Evolutionary conservation across 2,797 vertebrate genomes (phyloP), one percentile per base, ranked within the genome.

Genomic region (Synanceia verrucosa): DNA sequence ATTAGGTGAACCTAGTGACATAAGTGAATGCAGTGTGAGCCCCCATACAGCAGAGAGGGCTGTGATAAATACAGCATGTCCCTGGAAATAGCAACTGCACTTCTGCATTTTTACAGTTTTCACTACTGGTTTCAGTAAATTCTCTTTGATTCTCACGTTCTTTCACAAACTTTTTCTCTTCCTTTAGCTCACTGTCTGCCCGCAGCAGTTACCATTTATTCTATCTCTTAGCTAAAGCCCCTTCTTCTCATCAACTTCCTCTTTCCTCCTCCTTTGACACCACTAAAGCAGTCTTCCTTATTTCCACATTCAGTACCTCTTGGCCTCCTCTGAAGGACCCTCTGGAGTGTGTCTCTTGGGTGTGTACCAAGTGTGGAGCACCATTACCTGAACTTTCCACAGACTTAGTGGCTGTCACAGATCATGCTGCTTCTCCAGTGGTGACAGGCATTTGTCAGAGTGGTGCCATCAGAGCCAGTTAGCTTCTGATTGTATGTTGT

Each of bases 361-460:
- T 56, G n/a, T n/a, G 26, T 26, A 28, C 41, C 4, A 6, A n/a
- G 73, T 83, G 74, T 24, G 28, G 43, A 64, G 65, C 68, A 69
- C 71, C 73, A 77, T 79, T 59, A 81, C 61, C 41, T 41, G 51
- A 83, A 85, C 86, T 76, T 80, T 76, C 47, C 72, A 33, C 52
- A 36, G 73, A 56, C 70, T 62, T 62, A 21, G 34, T 10, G 5
- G 47, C 61, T 66, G 82, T 82, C 75, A 70, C 31, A 55, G 48
- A 60, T 78, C 67, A 29, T 28, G 2, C 28, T 16, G 18, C 56
- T 33, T 29, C 65, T 70, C 56, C 48, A 56, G 51, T 53, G 29
- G 57, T 51, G 73, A 82, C 77, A 46, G 64, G 44, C 21, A 46
- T 34, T n/a, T 48, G 73, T 79, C 74, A 63, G 51, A 51, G 41